phyloP scores from a whole-genome alignment of 37 sponge, comb jelly and placozoan species.

The Eunapius fragilis region DNA sequence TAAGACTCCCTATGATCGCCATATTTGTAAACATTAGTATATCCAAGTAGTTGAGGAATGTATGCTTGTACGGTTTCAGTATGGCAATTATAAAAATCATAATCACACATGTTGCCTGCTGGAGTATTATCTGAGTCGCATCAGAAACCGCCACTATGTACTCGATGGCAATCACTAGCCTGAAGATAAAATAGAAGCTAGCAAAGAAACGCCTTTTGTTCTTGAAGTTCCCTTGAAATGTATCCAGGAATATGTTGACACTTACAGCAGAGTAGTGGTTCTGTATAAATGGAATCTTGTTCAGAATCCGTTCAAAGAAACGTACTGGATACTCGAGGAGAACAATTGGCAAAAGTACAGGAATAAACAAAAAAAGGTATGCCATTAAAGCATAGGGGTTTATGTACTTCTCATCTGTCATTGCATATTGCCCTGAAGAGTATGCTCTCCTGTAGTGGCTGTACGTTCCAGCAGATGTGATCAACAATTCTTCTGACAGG shows the following conservation, averaged over 20 bases:
- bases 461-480: not conserved
- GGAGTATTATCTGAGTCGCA: constrained; percentile 1
- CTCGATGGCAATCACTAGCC: constrained; percentile 16
- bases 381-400: not conserved
- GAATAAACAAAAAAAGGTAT: not conserved
- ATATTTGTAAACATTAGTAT: constrained; percentile 39
- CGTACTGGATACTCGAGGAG: not conserved
- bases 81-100: constrained; percentile 14
- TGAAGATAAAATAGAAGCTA: constrained; percentile 46
- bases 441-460: not conserved
- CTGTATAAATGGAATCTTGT: not conserved
- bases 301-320: not conserved
- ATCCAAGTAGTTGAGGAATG: constrained; percentile 41
- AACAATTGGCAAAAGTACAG: not conserved
- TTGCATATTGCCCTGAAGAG: not conserved
- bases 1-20: constrained; percentile 26
- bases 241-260: constrained; percentile 40
- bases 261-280: constrained; percentile 6
- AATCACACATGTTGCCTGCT: constrained; percentile 9
- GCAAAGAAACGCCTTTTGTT: constrained; percentile 48
- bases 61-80: constrained; percentile 32
- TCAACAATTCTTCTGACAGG: not conserved
- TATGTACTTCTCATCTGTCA: not conserved
- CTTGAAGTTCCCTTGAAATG: constrained; percentile 64
- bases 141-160: not conserved